Evolutionary conservation across 2,888 invertebrate species (phyloP).

Genomic region (Agrypnus murinus): DNA sequence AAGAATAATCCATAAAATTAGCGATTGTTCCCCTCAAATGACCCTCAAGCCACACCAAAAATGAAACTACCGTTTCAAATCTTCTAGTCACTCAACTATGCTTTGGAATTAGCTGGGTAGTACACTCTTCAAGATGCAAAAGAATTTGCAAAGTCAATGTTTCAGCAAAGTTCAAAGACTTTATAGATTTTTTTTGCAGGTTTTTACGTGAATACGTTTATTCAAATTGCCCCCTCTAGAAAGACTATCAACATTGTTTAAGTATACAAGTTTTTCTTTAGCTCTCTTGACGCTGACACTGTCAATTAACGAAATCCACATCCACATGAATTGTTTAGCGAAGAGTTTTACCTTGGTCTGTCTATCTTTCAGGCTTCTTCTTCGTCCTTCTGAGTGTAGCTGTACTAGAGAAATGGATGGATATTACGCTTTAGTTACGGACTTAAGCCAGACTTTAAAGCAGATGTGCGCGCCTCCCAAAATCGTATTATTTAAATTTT

Average conservation of each 20-base stretch:
- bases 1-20: constrained; percentile 31
- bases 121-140: constrained; percentile 18
- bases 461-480: constrained; percentile 18
- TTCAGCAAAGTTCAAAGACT: constrained; percentile 50
- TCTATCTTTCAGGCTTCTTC: constrained; percentile 33
- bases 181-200: constrained; percentile 35
- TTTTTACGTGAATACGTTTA: constrained; percentile 35
- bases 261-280: constrained; percentile 21
- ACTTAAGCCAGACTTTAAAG: no score
- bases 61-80: constrained; percentile 42
- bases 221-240: constrained; percentile 31
- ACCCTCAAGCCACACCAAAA: constrained; percentile 44
- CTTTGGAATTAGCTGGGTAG: background rate
- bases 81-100: constrained; percentile 27
- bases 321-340: constrained; percentile 33
- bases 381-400: constrained; percentile 17
- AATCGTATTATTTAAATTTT: constrained; percentile 14
- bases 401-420: constrained; percentile 2
- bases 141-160: constrained; percentile 51
- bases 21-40: constrained; percentile 32
- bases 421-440: no score
- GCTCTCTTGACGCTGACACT: constrained; percentile 39
- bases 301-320: constrained; percentile 38
- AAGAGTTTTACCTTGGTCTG: constrained; percentile 39
- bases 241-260: constrained; percentile 35